Base-by-base conservation (phyloP, 2,113 vertebrate species). In the Nicator chloris region DNA sequence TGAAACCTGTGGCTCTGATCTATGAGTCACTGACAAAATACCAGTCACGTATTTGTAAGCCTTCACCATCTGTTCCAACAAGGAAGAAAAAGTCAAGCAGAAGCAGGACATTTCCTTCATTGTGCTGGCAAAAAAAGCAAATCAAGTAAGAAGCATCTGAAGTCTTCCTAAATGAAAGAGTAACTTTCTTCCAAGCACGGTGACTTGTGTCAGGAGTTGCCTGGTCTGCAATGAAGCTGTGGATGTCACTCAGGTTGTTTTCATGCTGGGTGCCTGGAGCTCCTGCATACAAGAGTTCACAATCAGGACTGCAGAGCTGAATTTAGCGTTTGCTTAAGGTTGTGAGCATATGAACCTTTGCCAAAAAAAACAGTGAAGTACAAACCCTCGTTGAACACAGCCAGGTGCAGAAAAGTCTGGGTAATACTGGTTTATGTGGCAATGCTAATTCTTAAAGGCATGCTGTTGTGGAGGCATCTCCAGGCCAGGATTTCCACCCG, bases 21-120 rank as follows among this genome's bases (percentile, higher is more conserved):
- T 91, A 39, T 96, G 95, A 95, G 75, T 98, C 95, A 97, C 95
- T 88, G 75, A 94, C 86, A 96, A 94, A 86, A 97, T 93, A 96
- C 92, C 94, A 65, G 88, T 92, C 83, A 92, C 59, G 79, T 95
- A 97, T 93, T 97, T 96, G 88, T 92, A 97, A 90, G 95, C 94
- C 65, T 95, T 97, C 49, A 93, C 94, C 95, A 97, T 96, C 95
- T 97, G 97, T 91, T 97, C 88, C 96, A 97, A 97, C 77, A 97
- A 92, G 94, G 96, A 97, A 95, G 97, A 94, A 92, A 96, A 96
- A 93, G 93, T 82, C 82, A 66, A 66, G 89, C 97, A 98, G 91
- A 98, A 97, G 95, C 97, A 98, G 65, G 88, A 93, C 85, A 88
- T 92, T 96, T 97, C 96, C 90, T 87, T 97, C 90, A 93, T 94